Conservation (phyloP, 1,140 invertebrate species). For the Diabrotica virgifera region DNA sequence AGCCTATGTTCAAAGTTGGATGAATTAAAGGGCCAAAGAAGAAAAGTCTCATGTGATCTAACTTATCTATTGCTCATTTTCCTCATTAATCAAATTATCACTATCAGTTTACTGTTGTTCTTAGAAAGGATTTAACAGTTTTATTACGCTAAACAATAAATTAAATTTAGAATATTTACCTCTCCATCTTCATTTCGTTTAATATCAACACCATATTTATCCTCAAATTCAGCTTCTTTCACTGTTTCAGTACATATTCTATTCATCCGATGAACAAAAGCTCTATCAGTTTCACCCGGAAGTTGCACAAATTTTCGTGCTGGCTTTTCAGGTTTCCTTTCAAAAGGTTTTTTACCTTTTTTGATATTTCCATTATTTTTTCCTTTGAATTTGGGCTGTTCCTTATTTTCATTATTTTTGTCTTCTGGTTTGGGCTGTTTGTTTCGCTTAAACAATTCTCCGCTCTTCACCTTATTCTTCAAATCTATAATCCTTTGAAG, state of each 20-base stretch:
- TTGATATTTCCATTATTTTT: conserved; percentile 18
- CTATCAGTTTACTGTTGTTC: background rate
- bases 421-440: conserved; percentile 16
- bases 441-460: conserved; percentile 44
- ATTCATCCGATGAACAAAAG: conserved; percentile 52
- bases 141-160: no score
- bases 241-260: conserved; percentile 50
- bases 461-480: conserved; percentile 52
- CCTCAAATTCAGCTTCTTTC: conserved; percentile 54
- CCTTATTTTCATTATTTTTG: background rate
- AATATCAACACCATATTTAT: conserved; percentile 55
- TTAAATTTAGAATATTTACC: conserved; percentile 17
- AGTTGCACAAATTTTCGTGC: conserved; percentile 52
- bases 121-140: background rate
- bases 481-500: conserved; percentile 58
- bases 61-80: no score
- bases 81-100: no score
- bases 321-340: conserved; percentile 49
- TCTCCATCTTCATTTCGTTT: conserved; percentile 52
- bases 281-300: conserved; percentile 47
- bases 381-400: conserved; percentile 19
- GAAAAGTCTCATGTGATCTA: no score
- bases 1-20: no score
- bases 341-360: conserved; percentile 22
- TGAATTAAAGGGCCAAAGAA: no score